Evolutionary conservation across 2,797 vertebrate genomes (phyloP).

Genomic region (Gadopsis marmoratus): DNA sequence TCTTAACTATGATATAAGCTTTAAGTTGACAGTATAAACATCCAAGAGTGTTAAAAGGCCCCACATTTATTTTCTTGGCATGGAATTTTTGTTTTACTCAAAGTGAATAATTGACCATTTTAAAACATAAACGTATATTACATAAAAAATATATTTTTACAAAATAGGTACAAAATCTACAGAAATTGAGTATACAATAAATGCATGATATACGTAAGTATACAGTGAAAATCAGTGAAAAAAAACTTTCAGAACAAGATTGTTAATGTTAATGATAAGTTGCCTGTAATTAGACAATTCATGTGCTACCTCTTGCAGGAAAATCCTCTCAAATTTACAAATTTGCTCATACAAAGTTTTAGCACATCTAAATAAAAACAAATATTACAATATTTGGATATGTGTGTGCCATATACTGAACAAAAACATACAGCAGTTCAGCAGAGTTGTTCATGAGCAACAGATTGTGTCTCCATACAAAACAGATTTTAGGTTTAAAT

Average conservation of each 20-base stretch:
- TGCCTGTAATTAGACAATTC: too few species aligned
- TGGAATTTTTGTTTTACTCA: background rate
- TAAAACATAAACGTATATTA: too few species aligned
- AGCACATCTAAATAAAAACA: background rate
- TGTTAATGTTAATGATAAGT: too few species aligned
- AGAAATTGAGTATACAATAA: background rate
- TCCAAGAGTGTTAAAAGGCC: background rate
- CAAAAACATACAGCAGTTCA: background rate
- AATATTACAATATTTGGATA: background rate
- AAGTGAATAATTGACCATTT: background rate
- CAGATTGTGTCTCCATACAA: conserved; percentile 2
- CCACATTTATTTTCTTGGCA: background rate
- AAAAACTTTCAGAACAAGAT: too few species aligned
- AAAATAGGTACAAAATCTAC: background rate
- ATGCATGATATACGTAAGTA: background rate
- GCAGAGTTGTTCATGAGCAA: background rate
- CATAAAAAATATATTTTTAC: background rate
- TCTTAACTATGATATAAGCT: background rate
- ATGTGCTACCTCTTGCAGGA: background rate
- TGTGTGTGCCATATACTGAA: background rate
- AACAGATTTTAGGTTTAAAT: conserved; percentile 25
- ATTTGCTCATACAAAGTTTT: background rate
- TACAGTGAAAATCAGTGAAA: background rate
- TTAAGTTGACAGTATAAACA: background rate
- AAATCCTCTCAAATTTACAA: background rate